Percentiles rank a stretch among this genome's conserved stretches.
phyloP scores from a whole-genome alignment of 2,113 vertebrate species.

The Petrocephalus microphthalmus region DNA sequence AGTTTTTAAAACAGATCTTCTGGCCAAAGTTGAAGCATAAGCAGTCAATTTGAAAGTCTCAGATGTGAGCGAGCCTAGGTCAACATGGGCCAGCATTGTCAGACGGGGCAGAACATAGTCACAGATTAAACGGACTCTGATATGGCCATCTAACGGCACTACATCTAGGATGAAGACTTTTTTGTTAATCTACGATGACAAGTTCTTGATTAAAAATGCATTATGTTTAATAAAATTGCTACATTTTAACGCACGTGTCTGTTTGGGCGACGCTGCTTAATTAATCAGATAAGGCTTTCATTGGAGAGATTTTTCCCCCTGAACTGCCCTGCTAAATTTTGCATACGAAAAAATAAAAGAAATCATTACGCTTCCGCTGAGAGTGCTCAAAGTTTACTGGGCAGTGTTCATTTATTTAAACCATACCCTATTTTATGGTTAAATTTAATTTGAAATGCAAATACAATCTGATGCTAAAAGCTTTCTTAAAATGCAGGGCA shows the following conservation, averaged over 20 bases:
- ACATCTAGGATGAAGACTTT: neutral
- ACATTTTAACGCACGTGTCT: neutral
- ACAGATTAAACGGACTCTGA: neutral
- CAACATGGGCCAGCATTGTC: neutral
- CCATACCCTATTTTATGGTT: neutral
- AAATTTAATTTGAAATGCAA: constrained; percentile 11
- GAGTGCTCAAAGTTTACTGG: neutral
- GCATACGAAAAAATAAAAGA: neutral
- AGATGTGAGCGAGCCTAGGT: neutral
- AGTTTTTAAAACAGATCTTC: constrained; percentile 19
- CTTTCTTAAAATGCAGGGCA: neutral
- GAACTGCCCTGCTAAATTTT: constrained; percentile 12
- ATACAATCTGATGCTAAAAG: neutral
- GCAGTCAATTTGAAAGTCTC: neutral
- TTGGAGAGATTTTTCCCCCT: neutral
- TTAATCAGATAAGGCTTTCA: constrained; percentile 17
- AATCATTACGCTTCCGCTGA: neutral
- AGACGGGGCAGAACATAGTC: neutral
- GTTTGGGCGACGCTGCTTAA: neutral
- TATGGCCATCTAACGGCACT: neutral
- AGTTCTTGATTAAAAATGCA: constrained; percentile 22
- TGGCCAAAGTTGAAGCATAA: neutral
- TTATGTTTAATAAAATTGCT: constrained; percentile 20
- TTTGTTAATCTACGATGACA: neutral
- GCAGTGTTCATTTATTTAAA: neutral